These are phyloP conservation scores for Phoxinus dragarum DNA, from an alignment of 2,797 vertebrate species.

Conservation along the genomic window DNA sequence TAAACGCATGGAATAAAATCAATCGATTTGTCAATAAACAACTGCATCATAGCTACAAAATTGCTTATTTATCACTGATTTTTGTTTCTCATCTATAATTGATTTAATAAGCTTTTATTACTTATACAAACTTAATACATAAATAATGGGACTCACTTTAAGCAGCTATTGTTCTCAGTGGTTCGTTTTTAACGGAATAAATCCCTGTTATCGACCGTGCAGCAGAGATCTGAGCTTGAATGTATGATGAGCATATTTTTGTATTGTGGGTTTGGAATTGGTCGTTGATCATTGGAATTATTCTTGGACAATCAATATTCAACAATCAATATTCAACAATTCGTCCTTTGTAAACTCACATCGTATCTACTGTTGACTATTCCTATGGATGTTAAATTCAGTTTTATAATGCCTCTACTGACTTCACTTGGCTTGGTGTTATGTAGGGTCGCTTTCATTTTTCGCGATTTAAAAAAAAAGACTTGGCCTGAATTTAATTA, in stretches of 20 bases:
- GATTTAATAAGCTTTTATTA: no score
- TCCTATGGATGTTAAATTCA: background rate
- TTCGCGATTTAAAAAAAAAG: background rate
- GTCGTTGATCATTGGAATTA: background rate
- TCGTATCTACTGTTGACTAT: background rate
- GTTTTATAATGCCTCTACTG: background rate
- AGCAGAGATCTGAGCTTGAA: background rate
- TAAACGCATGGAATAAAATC: background rate
- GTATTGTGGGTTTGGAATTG: background rate
- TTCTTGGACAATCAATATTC: background rate
- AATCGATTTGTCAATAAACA: background rate
- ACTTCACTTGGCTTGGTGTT: background rate
- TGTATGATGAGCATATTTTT: background rate
- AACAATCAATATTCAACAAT: no score
- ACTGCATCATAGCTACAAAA: background rate
- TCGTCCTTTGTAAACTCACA: background rate
- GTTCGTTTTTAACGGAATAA: background rate
- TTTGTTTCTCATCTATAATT: background rate
- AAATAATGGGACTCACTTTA: background rate
- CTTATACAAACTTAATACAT: background rate
- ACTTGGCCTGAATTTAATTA: no score
- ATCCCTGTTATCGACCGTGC: background rate
- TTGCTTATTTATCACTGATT: background rate
- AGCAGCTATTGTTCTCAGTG: background rate
- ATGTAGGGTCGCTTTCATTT: background rate